Conservation (phyloP, 2,797 vertebrate genomes). For the Sebastes alutus region DNA sequence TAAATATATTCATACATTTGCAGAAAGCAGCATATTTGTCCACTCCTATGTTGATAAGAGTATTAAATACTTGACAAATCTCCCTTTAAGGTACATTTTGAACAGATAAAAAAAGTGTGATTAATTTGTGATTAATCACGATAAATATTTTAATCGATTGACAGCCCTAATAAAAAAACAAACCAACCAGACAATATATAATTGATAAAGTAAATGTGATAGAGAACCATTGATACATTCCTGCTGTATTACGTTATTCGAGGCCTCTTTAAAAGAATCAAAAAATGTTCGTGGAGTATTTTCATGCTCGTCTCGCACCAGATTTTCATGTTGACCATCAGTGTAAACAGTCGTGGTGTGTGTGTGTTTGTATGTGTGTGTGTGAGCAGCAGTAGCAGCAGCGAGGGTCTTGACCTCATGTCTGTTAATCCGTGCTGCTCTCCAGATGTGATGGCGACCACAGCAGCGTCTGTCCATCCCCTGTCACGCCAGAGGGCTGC, state of each 20-base stretch:
- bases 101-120: no score
- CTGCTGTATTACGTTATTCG: not conserved
- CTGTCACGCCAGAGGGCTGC: not conserved
- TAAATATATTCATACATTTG: accelerated
- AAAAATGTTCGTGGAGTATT: conserved; percentile 18
- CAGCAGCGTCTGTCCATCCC: not conserved
- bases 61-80: no score
- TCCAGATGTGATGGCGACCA: conserved; percentile 45
- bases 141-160: no score
- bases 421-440: conserved; percentile 30
- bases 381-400: not conserved
- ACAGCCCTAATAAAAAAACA: not conserved
- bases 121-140: no score
- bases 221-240: no score
- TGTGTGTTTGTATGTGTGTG: conserved; percentile 13
- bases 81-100: no score
- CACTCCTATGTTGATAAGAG: no score
- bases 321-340: conserved; percentile 11
- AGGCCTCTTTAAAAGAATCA: not conserved
- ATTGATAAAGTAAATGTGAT: not conserved
- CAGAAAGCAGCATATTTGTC: no score
- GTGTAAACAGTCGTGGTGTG: conserved; percentile 21
- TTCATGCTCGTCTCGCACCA: not conserved
- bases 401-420: conserved; percentile 6
- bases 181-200: not conserved